These are phyloP conservation scores for Stenotaenia linearis DNA, from an alignment of 2,888 invertebrate species.

Conservation along the genomic window DNA sequence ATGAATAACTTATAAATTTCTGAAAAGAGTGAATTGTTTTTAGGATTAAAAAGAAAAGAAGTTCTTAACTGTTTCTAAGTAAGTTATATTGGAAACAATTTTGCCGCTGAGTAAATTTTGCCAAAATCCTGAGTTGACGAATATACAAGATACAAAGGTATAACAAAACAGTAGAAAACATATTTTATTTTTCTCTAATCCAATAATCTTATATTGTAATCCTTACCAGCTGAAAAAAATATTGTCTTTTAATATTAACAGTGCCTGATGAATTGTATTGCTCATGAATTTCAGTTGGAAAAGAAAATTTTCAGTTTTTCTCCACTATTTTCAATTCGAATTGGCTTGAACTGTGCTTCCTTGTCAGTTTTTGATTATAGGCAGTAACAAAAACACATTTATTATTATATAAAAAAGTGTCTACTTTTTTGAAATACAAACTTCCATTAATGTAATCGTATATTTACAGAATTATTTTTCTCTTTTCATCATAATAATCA, in stretches of 20 bases:
- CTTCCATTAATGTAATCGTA: constrained; percentile 8
- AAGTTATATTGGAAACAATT: too few relatives aligned
- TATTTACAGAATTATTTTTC: constrained; percentile 22
- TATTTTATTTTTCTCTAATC: too few relatives aligned
- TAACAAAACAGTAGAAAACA: background rate
- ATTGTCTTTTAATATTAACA: background rate
- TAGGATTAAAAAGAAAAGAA: too few relatives aligned
- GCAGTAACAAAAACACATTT: background rate
- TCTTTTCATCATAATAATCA: background rate
- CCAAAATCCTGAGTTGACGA: too few relatives aligned
- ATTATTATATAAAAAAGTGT: background rate
- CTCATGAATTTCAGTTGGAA: background rate
- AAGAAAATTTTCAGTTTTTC: background rate
- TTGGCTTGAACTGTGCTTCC: background rate
- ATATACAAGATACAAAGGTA: background rate
- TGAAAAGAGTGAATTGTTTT: too few relatives aligned
- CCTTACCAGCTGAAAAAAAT: background rate
- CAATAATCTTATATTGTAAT: background rate
- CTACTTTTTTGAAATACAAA: constrained; percentile 26
- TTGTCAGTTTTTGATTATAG: background rate
- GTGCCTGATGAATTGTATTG: constrained; percentile 26
- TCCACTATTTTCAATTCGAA: background rate
- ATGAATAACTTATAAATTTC: too few relatives aligned
- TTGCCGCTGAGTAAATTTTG: too few relatives aligned
- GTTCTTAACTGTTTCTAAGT: too few relatives aligned